phyloP scores from a whole-genome alignment of 2,888 invertebrate genomes.

The Aporophyla nigra region DNA sequence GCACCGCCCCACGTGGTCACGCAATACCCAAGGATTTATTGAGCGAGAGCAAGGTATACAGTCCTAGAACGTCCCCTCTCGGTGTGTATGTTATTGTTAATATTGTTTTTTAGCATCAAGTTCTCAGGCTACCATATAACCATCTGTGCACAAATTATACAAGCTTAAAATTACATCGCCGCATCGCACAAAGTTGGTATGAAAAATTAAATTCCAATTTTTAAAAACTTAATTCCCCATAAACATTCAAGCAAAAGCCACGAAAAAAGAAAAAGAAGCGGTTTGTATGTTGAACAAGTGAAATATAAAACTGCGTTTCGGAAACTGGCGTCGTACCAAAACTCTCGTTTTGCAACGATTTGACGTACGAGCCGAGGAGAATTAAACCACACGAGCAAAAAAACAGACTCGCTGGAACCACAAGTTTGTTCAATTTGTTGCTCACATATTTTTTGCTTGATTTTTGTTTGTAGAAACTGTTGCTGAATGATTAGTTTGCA shows the following conservation, averaged over 20 bases:
- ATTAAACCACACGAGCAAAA: slow-evolving; percentile 69
- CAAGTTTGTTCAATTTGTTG: slow-evolving; percentile 64
- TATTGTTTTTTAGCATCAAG: not conserved
- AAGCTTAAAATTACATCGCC: slow-evolving; percentile 24
- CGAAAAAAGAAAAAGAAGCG: slow-evolving; percentile 54
- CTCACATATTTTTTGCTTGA: slow-evolving; percentile 54
- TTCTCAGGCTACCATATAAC: not conserved
- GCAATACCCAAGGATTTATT: too few relatives aligned
- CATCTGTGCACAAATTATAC: not conserved
- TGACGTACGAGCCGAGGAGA: slow-evolving; percentile 69
- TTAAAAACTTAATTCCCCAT: slow-evolving; percentile 62
- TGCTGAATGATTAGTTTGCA: slow-evolving; percentile 34
- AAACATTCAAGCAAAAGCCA: slow-evolving; percentile 63
- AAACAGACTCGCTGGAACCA: slow-evolving; percentile 62
- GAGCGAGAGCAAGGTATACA: too few relatives aligned
- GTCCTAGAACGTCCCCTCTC: too few relatives aligned
- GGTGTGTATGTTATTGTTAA: too few relatives aligned
- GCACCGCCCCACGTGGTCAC: too few relatives aligned
- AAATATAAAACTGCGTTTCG: slow-evolving; percentile 69
- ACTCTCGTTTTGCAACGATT: slow-evolving; percentile 73
- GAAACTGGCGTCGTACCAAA: slow-evolving; percentile 76
- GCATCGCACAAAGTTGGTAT: not conserved
- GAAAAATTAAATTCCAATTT: slow-evolving; percentile 23
- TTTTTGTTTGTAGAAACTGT: slow-evolving; percentile 43
- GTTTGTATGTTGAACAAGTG: slow-evolving; percentile 65